Base-by-base conservation (phyloP, 1,140 invertebrate genomes). In the Adelges cooleyi region DNA sequence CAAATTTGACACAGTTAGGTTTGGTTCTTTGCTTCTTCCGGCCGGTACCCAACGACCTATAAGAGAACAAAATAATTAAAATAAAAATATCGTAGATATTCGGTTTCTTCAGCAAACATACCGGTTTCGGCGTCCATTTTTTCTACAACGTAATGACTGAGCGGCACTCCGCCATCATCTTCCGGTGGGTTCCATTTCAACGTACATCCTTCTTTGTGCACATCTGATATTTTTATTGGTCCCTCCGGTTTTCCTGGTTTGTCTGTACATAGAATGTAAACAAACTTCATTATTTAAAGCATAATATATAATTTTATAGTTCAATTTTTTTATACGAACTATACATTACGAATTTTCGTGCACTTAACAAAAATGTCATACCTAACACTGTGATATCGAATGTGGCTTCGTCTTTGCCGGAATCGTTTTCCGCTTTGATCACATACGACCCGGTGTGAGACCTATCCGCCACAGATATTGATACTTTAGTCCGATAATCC, bases 161-260 rank as follows among this genome's bases (percentile, higher is more conserved):
- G 85, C 2, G 92, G 91, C 9, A 85, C 82, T 66, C 93, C 93
- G 56, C 93, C 94, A 78, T 96, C 92, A 75, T 92, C 87, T 65
- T 84, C 76, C 20, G 95, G 95, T 68, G 90, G 84, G 73, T 94
- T 91, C 95, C 95, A 98, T 75, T 92, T 88, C 1, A 98, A 78
- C 3, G 84, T 90, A 72, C 90, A 95, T 17, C 92, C 91, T 74
- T 98, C 93, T 72, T 92, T 90, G 74, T 92, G 92, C 2, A 98
- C 82, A 75, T 97, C 92, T 5, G 85, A 84, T 17, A 92, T 85
- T 75, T 91, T 89, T 3, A 98, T 77, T 1, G 94, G 94, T 65
- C 93, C 94, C 76, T 94, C 88, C 23, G 95, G 95, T 74, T 87
- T 85, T 18, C 83, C 82, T 17, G 95, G 95, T 72, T 89, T 89